Base-by-base conservation (phyloP, 2,888 invertebrate genomes). In the Himalopsyche kuldschensis region DNA sequence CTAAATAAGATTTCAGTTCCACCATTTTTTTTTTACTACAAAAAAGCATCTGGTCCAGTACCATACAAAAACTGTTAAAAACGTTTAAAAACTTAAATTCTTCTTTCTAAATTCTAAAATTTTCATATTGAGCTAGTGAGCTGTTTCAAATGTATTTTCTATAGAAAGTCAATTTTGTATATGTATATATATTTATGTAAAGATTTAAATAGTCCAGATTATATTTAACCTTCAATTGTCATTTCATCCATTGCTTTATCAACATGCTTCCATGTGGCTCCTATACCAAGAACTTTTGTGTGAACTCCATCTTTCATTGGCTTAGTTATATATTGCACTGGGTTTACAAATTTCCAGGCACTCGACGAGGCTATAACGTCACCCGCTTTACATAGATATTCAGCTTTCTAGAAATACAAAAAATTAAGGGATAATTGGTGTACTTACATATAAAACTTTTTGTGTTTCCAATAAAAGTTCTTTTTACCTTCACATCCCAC, bases 341-440 rank as follows among this genome's bases (percentile, higher is more conserved):
- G 91, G 87, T 93, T 93, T 3, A 93, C 91, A 88, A 93, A 93
- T 86, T 91, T 91, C 93, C 94, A 94, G 11, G 93, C 93, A 79
- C 92, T 93, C 11, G 92, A 90, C 0, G 94, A 90, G 0, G 94
- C 92, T 0, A 94, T 88, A 27, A 94, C 93, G 84, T 94, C 94
- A 0, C 94, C 94, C 0, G 94, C 93, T 1, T 89, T 90, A 86
- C 91, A 90, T 86, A 89, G 88, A 84, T 90, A 89, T 86, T 92
- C 92, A 0, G 92, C 92, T 86, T 88, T 89, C 87, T 90, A 90
- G 3, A 89, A 77, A n/a, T 17, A 63, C 75, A 84, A 10, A 0
- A 76, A 79, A 78, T 27, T 32, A 20, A 17, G 15, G 11, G 31
- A 31, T 17, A 31, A 75, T n/a, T n/a, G 35, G 32, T 11, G 20